Evolutionary conservation across 1,140 invertebrate genomes (phyloP).

Genomic region (Euura lappo): DNA sequence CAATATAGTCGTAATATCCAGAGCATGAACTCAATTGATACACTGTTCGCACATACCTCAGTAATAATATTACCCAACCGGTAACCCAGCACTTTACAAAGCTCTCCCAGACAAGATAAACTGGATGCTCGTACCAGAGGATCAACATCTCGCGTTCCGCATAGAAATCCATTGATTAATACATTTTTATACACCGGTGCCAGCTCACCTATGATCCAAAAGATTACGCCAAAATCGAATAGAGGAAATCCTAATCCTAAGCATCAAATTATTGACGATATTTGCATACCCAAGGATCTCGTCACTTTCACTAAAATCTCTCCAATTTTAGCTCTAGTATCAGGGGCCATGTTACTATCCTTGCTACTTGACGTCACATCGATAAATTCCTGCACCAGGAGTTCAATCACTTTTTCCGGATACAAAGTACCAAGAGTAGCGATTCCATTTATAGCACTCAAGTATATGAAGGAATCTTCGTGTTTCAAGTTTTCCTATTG

Average conservation of each 20-base stretch:
- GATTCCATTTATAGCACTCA: slow-evolving; percentile 79
- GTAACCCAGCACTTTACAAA: slow-evolving; percentile 78
- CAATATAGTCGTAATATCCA: neutral
- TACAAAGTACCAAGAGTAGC: slow-evolving; percentile 68
- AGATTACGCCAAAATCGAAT: slow-evolving; percentile 12
- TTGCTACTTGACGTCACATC: slow-evolving; percentile 49
- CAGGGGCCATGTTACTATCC: slow-evolving; percentile 58
- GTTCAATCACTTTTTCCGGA: slow-evolving; percentile 72
- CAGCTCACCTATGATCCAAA: slow-evolving; percentile 70
- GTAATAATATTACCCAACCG: slow-evolving; percentile 73
- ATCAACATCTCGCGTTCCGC: slow-evolving; percentile 73
- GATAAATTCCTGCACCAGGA: slow-evolving; percentile 68
- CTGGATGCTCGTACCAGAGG: slow-evolving; percentile 79
- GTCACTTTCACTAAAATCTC: slow-evolving; percentile 81
- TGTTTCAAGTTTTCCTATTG: slow-evolving; percentile 77
- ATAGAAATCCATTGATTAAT: slow-evolving; percentile 76
- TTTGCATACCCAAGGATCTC: slow-evolving; percentile 70
- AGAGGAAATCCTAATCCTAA: neutral
- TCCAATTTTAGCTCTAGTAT: slow-evolving; percentile 79
- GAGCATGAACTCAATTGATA: too few relatives aligned
- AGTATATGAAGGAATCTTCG: slow-evolving; percentile 84
- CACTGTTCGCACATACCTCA: slow-evolving; percentile 65
- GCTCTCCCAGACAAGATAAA: slow-evolving; percentile 84
- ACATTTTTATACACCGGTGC: slow-evolving; percentile 73
- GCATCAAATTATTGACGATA: slow-evolving; percentile 6